These are phyloP conservation scores for Smutsia gigantea DNA, from an alignment of 2,797 vertebrate genomes.

Conservation along the genomic window DNA sequence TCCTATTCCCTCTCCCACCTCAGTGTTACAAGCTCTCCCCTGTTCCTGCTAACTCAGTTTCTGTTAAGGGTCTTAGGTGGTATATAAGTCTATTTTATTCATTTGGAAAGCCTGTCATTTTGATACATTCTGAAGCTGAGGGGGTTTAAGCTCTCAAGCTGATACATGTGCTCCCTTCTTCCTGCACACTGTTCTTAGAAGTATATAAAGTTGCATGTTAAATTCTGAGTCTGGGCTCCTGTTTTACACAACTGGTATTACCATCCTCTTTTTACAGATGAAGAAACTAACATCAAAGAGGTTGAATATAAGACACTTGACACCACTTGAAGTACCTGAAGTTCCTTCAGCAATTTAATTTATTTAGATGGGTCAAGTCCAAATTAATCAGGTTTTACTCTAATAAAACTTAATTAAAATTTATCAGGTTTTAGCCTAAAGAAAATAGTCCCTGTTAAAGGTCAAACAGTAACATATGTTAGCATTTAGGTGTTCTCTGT, in stretches of 20 bases:
- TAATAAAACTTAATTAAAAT: conserved; percentile 12
- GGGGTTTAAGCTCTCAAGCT: not conserved
- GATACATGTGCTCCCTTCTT: not conserved
- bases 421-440: conserved; percentile 6
- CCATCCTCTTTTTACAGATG: not conserved
- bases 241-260: not conserved
- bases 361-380: not conserved
- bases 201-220: not conserved
- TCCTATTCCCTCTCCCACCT: not conserved
- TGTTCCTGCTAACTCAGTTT: not conserved
- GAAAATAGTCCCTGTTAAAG: not conserved
- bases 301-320: not conserved
- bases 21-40: not conserved
- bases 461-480: not conserved
- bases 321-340: not conserved
- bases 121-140: not conserved
- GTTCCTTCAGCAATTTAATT: conserved; percentile 6
- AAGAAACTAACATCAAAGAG: not conserved
- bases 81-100: not conserved
- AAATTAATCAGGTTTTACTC: not conserved
- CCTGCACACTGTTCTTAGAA: not conserved
- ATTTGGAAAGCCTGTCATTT: not conserved
- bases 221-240: not conserved
- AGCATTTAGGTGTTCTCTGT: not conserved
- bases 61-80: not conserved